These are phyloP conservation scores for Hyles lineata DNA, from an alignment of 2,888 invertebrate species.

Conservation along the genomic window DNA sequence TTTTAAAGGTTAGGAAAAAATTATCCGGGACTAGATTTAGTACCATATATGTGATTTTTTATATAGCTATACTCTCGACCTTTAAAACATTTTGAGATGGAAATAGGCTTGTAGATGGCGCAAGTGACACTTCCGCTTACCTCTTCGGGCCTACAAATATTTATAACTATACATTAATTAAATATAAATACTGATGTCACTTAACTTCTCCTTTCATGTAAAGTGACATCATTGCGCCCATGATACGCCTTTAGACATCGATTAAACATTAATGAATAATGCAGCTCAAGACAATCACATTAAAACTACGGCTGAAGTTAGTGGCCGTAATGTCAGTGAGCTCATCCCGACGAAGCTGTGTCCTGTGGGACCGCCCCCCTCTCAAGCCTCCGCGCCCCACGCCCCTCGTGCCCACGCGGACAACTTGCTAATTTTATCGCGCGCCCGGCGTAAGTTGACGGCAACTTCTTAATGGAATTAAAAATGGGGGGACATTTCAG, in stretches of 20 bases:
- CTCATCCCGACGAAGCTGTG: constrained; percentile 1
- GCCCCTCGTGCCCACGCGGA: neutral
- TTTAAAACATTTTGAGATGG: too few species aligned
- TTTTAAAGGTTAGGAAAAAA: too few species aligned
- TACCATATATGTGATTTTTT: too few species aligned
- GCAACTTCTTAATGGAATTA: constrained; percentile 25
- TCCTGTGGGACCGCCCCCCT: neutral
- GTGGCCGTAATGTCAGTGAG: neutral
- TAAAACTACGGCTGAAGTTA: constrained; percentile 14
- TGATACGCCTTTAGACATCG: too few species aligned
- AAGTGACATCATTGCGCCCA: neutral
- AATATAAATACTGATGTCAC: too few species aligned
- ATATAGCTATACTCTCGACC: too few species aligned
- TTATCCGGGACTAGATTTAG: too few species aligned
- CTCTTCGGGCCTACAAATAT: too few species aligned
- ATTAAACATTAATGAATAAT: constrained; percentile 9
- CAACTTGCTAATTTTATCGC: constrained; percentile 24
- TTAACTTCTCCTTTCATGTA: too few species aligned
- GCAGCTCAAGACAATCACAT: constrained; percentile 3
- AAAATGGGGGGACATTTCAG: constrained; percentile 15
- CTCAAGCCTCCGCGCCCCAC: neutral
- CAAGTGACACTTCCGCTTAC: too few species aligned
- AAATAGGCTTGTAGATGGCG: too few species aligned
- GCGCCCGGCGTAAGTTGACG: constrained; percentile 2
- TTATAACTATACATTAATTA: too few species aligned